Percentiles rank a stretch among this genome's conserved stretches.
Conservation (phyloP, 2,888 invertebrate species). For the Ornithoptera priamus region DNA sequence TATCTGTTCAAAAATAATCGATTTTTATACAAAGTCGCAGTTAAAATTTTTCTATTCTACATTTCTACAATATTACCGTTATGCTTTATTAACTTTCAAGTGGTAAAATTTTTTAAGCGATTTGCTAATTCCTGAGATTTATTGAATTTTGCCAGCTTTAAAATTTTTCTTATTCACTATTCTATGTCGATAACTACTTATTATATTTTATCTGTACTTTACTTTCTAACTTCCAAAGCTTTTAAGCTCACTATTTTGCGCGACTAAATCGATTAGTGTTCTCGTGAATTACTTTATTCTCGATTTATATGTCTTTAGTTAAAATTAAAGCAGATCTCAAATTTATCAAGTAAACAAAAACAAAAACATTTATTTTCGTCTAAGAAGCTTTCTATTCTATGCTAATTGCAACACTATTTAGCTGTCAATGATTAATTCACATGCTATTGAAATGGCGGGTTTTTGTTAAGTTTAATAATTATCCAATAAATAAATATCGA, state of each 20-base stretch:
- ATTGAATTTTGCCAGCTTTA: background rate
- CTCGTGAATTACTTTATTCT: slow-evolving; percentile 43
- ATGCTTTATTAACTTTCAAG: background rate
- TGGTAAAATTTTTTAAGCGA: background rate
- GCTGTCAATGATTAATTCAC: slow-evolving; percentile 50
- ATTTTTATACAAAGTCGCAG: background rate
- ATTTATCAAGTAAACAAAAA: slow-evolving; percentile 33
- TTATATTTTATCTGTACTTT: background rate
- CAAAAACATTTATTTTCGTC: slow-evolving; percentile 37
- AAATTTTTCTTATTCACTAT: background rate
- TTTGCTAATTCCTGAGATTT: background rate
- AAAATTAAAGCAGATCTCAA: slow-evolving; percentile 41
- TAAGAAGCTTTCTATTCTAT: slow-evolving; percentile 58
- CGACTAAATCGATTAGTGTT: slow-evolving; percentile 34
- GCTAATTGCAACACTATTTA: slow-evolving; percentile 60
- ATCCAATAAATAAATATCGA: background rate
- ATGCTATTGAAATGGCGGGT: slow-evolving; percentile 42
- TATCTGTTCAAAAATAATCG: background rate
- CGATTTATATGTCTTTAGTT: slow-evolving; percentile 50
- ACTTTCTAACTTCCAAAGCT: slow-evolving; percentile 17
- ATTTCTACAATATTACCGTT: background rate
- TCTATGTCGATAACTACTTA: slow-evolving; percentile 11
- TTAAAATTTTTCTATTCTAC: background rate
- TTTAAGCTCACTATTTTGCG: slow-evolving; percentile 1
- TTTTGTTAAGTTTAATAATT: slow-evolving; percentile 14